A percentile compares a stretch with the other conserved stretches of the same genome.
Conservation (phyloP, 2,797 vertebrate species). For the Pogoniulus pusillus region DNA sequence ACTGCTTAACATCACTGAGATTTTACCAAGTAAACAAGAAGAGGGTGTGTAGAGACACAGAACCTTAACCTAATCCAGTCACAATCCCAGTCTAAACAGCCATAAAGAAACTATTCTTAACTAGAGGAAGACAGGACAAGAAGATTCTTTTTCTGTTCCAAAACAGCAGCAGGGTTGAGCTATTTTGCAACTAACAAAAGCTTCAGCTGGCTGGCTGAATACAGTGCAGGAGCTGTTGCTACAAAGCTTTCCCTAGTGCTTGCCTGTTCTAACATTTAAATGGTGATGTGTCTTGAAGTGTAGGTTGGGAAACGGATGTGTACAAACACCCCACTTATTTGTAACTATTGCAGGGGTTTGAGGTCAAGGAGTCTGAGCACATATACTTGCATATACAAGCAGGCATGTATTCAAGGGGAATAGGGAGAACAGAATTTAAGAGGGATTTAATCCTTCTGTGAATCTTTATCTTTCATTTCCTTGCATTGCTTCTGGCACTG, state of each 20-base stretch:
- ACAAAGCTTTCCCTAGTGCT: not conserved
- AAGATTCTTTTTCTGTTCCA: not conserved
- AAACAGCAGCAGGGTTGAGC: not conserved
- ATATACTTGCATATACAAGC: not conserved
- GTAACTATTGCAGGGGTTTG: not conserved
- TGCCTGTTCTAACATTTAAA: not conserved
- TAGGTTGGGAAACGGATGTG: not conserved
- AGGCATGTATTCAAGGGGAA: not conserved
- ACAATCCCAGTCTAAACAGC: not conserved
- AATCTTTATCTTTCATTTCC: constrained; percentile 5
- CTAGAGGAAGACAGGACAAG: not conserved
- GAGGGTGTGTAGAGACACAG: not conserved
- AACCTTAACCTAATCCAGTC: not conserved
- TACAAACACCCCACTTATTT: not conserved
- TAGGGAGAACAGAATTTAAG: not conserved
- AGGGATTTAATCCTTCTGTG: not conserved
- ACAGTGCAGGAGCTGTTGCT: not conserved
- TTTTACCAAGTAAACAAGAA: not conserved
- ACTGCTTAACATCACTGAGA: not conserved
- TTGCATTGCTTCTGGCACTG: not conserved
- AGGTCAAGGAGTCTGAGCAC: accelerated
- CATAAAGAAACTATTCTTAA: not conserved
- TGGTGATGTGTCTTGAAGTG: not conserved
- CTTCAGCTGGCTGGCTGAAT: not conserved
- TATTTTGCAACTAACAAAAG: not conserved